Base-by-base conservation (phyloP, 2,113 vertebrate genomes). In the Ceyx melanurus region DNA sequence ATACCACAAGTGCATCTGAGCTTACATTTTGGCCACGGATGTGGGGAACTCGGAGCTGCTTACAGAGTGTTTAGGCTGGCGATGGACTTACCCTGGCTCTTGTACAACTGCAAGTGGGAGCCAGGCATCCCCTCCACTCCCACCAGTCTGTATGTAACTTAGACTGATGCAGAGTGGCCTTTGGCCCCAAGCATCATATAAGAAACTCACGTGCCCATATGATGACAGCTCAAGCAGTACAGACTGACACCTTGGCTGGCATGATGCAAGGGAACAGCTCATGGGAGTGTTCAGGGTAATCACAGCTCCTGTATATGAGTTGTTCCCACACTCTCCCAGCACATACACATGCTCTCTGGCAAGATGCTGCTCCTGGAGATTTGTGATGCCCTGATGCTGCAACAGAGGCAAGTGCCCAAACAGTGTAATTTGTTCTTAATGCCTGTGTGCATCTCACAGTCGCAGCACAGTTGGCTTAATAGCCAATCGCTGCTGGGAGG, bases 121-220 rank as follows among this genome's bases (percentile, higher is more conserved):
- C 29, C 0, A 0, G 45, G 60, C 42, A 61, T 4, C 48, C 87
- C 42, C n/a, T 64, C 23, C 45, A 26, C 5, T 40, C 76, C 48
- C 68, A 75, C 17, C 53, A 22, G 35, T 23, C 73, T 22, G 13
- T 15, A 9, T 1, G 0, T 71, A 78, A 81, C 29, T 56, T 20
- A 60, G 1, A 75, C 43, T 56, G 57, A 56, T 28, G 56, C 10
- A 20, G 37, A 73, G 76, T 16, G 43, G 33, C 72, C 79, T 28
- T 19, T 60, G 46, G 50, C n/a, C 65, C 57, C 6, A 2, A 2
- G 51, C 51, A 73, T 46, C 40, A 5, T 4, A 8, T 17, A 71
- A 56, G 46, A 78, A 80, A 31, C 58, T 31, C 11, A 1, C 1
- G 0, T 3, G 0, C 8, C 29, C 18, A 2, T 7, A 15, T 4